Evolutionary conservation across 2,113 vertebrate species (phyloP).

Genomic region (Talpa occidentalis): DNA sequence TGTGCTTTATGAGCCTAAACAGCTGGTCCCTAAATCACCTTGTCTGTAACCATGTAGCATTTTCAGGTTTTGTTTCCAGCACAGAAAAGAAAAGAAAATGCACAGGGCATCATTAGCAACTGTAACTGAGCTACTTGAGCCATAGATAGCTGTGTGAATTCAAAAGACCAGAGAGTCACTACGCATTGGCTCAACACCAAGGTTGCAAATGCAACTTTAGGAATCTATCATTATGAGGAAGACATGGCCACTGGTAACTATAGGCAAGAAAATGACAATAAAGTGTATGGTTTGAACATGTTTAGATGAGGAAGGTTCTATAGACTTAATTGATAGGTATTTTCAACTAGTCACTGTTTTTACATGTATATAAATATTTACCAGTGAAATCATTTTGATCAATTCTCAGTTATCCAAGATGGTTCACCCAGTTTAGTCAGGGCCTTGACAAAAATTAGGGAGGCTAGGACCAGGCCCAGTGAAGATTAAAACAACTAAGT

Average conservation of each 20-base stretch:
- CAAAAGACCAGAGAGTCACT: neutral
- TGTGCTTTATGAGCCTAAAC: neutral
- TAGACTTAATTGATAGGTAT: neutral
- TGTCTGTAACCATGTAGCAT: neutral
- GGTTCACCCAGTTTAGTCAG: neutral
- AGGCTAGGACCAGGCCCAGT: neutral
- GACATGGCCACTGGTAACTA: neutral
- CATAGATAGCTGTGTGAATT: neutral
- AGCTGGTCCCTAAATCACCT: neutral
- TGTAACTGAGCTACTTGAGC: neutral
- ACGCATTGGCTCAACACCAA: neutral
- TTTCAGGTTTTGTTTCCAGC: neutral
- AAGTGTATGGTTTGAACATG: neutral
- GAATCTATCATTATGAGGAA: neutral
- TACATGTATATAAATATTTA: neutral
- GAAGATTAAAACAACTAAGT: slow-evolving; percentile 4
- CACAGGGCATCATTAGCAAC: neutral
- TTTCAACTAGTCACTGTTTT: slow-evolving; percentile 3
- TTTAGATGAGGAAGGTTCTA: neutral
- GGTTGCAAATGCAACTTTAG: slow-evolving; percentile 1
- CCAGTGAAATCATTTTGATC: neutral
- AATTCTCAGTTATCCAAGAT: slow-evolving; percentile 23
- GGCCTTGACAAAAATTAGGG: neutral
- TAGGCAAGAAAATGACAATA: neutral
- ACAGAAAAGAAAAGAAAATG: neutral